Conservation (phyloP, 2,113 vertebrate species). For the Cololabis saira region DNA sequence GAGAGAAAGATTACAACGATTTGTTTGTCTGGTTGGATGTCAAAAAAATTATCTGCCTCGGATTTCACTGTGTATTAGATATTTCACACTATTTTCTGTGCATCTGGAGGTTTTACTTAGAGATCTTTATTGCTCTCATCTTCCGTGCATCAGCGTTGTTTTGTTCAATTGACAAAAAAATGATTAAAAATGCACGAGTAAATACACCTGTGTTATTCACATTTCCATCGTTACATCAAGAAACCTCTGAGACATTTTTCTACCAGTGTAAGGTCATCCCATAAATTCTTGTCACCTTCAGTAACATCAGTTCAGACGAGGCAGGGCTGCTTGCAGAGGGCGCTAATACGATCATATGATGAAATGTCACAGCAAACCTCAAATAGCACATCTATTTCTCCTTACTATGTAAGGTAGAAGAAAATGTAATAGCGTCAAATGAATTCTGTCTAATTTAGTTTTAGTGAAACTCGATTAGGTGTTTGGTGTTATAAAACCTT, state of each 20-base stretch:
- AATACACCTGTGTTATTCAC: slow-evolving; percentile 16
- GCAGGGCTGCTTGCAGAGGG: slow-evolving; percentile 48
- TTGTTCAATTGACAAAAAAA: not conserved
- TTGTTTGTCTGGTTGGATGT: slow-evolving; percentile 9
- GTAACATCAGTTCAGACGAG: slow-evolving; percentile 61
- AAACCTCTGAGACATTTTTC: slow-evolving; percentile 32
- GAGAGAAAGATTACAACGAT: slow-evolving; percentile 13
- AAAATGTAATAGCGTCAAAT: not conserved
- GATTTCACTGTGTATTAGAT: too few relatives aligned
- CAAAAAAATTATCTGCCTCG: slow-evolving; percentile 1
- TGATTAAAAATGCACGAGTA: slow-evolving; percentile 25
- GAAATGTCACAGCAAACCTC: slow-evolving; percentile 69
- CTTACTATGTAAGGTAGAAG: not conserved
- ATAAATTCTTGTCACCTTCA: slow-evolving; percentile 72
- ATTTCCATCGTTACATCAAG: slow-evolving; percentile 15
- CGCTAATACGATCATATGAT: slow-evolving; percentile 65
- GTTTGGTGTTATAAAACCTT: not conserved
- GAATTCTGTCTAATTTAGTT: slow-evolving; percentile 9
- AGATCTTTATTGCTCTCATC: slow-evolving; percentile 15
- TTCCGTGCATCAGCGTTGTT: not conserved
- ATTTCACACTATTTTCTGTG: too few relatives aligned
- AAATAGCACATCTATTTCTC: slow-evolving; percentile 25
- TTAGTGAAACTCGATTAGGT: slow-evolving; percentile 39
- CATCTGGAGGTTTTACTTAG: slow-evolving; percentile 1
- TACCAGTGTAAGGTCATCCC: slow-evolving; percentile 58